Conservation (phyloP, 2,797 vertebrate genomes). For the Agapornis canus region DNA sequence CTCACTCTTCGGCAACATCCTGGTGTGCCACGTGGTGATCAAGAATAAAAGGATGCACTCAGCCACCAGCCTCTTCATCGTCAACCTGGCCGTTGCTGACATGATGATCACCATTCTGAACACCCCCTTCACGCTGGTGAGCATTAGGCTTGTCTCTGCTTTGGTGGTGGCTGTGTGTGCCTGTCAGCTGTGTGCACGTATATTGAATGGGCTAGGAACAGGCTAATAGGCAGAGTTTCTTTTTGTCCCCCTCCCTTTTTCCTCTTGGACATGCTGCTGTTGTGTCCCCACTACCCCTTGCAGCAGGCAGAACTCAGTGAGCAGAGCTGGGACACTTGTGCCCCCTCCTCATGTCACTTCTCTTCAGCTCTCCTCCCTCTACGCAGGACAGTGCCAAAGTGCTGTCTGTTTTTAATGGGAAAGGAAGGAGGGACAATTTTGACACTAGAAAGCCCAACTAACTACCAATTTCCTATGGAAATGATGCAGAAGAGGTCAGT, state of each 20-base stretch:
- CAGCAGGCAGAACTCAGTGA: neutral
- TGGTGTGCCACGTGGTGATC: constrained; percentile 81
- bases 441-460: neutral
- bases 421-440: neutral
- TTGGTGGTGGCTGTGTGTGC: neutral
- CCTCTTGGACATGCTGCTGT: neutral
- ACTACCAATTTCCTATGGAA: neutral
- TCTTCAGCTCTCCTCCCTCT: neutral
- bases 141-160: neutral
- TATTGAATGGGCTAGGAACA: accelerated
- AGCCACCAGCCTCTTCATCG: constrained; percentile 80
- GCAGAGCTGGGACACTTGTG: neutral
- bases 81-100: constrained; percentile 78
- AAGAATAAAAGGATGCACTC: constrained; percentile 80
- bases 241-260: neutral
- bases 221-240: neutral
- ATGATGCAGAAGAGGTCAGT: neutral
- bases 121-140: constrained; percentile 83
- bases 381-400: neutral
- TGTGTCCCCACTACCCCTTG: accelerated
- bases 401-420: neutral
- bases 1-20: constrained; percentile 78
- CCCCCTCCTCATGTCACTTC: accelerated
- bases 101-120: constrained; percentile 81
- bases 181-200: neutral